Evolutionary conservation across 2,888 invertebrate genomes (phyloP), one percentile per base, ranked within the genome.

Genomic region (Pyrrhosoma nymphula): DNA sequence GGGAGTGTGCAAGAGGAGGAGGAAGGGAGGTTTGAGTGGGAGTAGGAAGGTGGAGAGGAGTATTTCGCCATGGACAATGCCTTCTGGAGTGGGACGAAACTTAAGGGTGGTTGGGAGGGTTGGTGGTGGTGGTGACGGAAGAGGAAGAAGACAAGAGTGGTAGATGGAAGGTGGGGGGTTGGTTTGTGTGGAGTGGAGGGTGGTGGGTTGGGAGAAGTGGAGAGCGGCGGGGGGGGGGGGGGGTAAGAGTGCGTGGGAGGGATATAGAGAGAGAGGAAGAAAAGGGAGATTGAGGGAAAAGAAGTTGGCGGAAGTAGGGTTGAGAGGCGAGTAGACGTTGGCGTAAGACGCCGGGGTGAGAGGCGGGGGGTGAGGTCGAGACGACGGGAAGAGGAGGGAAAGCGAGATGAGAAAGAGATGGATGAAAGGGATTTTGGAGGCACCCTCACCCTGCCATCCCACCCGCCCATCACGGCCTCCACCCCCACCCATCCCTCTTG

Each of bases 351-450:
- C 30, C n/a, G 63, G 39, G 63, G 12, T 20, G 69, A 69, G 69
- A 26, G 93, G 93, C 47, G 55, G 93, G 47, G 47, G 35, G 88
- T 35, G 35, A 20, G 47, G 88, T 23, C 4, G 88, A 39, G 35
- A 89, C 10, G 89, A 89, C 47, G 26, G 89, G 18, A n/a, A 89
- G 89, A n/a, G n/a, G 35, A 26, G 26, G 55, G 89, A n/a, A n/a
- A 89, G 55, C 0, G 39, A 88, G 69, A 69, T 69, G 69, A 55
- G 89, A 55, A 56, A 55, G 89, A 89, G 56, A 89, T 89, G 89
- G 89, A 89, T n/a, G 89, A 47, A 47, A 56, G 89, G 55, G 89
- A 56, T 55, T 47, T 88, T 23, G 89, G 4, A 56, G 26, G 14
- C 69, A 16, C 63, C 56, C 91, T 4, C 91, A 6, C 20, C 56